Conservation (phyloP, 2,888 invertebrate species). For the Nycteola revayana region DNA sequence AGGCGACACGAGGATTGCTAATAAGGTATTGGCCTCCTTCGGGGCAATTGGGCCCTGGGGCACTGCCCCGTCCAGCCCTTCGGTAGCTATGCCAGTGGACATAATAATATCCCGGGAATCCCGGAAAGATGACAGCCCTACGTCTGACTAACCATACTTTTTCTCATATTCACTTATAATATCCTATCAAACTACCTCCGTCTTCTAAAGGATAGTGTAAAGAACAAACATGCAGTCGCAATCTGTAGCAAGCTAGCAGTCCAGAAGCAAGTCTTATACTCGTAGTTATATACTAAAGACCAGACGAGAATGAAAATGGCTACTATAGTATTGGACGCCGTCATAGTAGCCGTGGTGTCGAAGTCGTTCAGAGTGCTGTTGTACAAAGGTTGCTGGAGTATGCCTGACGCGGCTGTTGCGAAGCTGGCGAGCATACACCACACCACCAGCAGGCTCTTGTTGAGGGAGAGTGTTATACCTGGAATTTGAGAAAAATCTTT, state of each 20-base stretch:
- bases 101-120: too few relatives aligned
- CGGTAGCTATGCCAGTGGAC: too few relatives aligned
- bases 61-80: too few relatives aligned
- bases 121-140: too few relatives aligned
- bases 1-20: too few relatives aligned
- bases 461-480: slow-evolving; percentile 63
- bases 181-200: slow-evolving; percentile 50
- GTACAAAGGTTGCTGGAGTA: slow-evolving; percentile 68
- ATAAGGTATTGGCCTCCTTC: too few relatives aligned
- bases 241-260: slow-evolving; percentile 62
- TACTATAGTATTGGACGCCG: slow-evolving; percentile 62
- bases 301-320: slow-evolving; percentile 61
- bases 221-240: slow-evolving; percentile 58
- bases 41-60: too few relatives aligned
- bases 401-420: slow-evolving; percentile 59
- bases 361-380: slow-evolving; percentile 70
- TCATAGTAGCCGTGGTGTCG: slow-evolving; percentile 70
- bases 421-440: slow-evolving; percentile 73
- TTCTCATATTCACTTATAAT: too few relatives aligned
- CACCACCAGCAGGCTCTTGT: slow-evolving; percentile 60
- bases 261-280: slow-evolving; percentile 63
- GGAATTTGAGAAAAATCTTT: too few relatives aligned
- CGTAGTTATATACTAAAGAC: slow-evolving; percentile 60
- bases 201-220: slow-evolving; percentile 61
- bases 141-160: too few relatives aligned